These are phyloP conservation scores for Brachionus manjavacas DNA, from an alignment of 1,140 invertebrate species.

Conservation along the genomic window DNA sequence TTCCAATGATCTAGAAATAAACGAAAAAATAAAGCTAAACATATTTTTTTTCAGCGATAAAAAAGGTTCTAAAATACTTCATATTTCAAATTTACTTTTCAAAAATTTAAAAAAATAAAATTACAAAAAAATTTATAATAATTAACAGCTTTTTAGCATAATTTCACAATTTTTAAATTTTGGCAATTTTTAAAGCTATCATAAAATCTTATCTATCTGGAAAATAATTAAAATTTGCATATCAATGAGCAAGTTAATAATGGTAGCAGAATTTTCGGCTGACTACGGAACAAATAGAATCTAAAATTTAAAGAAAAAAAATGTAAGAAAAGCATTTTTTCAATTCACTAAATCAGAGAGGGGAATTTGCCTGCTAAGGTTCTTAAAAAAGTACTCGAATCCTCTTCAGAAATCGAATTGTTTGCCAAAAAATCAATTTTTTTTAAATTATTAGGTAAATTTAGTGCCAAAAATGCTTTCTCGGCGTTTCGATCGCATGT, in stretches of 20 bases:
- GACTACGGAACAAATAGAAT: not conserved
- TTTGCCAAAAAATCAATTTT: no score
- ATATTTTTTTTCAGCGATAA: not conserved
- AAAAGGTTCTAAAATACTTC: not conserved
- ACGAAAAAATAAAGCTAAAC: not conserved
- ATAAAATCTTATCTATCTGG: not conserved
- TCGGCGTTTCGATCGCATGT: no score
- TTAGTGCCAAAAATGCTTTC: not conserved
- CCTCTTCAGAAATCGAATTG: no score
- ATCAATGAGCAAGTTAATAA: not conserved
- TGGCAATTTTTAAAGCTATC: not conserved
- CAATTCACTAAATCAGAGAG: not conserved
- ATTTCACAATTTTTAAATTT: not conserved
- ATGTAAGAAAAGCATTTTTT: not conserved
- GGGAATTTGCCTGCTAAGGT: no score
- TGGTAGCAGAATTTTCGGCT: not conserved
- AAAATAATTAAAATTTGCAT: not conserved
- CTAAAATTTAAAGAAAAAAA: not conserved
- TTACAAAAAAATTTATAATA: slow-evolving; percentile 7
- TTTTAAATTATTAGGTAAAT: not conserved
- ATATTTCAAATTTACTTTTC: not conserved
- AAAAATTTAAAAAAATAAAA: not conserved
- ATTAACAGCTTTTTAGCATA: slow-evolving; percentile 21
- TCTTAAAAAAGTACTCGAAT: no score
- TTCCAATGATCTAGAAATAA: not conserved